Conservation (phyloP, 2,113 vertebrate species). For the Pseudopipra pipra region DNA sequence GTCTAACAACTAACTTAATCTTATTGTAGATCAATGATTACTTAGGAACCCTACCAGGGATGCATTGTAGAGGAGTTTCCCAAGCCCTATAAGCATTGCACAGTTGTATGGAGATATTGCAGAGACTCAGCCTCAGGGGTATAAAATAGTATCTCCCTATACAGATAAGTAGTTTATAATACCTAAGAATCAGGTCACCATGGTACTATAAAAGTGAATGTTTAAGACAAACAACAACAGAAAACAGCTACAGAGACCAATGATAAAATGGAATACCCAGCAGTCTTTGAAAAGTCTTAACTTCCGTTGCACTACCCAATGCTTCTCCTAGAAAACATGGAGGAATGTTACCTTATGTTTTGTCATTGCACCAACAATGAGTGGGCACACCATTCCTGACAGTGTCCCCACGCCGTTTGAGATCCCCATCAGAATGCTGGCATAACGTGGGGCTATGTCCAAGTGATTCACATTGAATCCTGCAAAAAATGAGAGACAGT, state of each 20-base stretch:
- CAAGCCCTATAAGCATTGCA: not conserved
- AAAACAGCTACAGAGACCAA: not conserved
- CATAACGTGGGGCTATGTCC: conserved; percentile 96
- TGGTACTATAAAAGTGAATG: not conserved
- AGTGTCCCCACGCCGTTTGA: conserved; percentile 95
- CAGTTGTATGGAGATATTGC: not conserved
- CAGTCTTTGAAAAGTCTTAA: not conserved
- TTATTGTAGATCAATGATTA: not conserved
- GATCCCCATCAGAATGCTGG: conserved; percentile 98
- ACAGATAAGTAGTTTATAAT: not conserved
- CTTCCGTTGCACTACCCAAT: not conserved
- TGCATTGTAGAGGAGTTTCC: not conserved
- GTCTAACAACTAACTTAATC: not conserved
- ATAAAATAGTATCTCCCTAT: not conserved
- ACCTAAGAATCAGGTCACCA: not conserved
- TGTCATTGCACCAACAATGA: conserved; percentile 95
- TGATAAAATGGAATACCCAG: not conserved
- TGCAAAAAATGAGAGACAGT: conserved; percentile 35
- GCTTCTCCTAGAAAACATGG: not conserved
- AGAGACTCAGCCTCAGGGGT: not conserved
- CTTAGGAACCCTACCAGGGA: not conserved
- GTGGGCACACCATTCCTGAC: conserved; percentile 95
- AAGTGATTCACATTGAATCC: conserved; percentile 98
- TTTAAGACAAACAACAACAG: not conserved
- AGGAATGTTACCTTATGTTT: conserved; percentile 87